These are phyloP conservation scores for Cydia strobilella DNA, from an alignment of 1,140 invertebrate genomes.

Conservation along the genomic window DNA sequence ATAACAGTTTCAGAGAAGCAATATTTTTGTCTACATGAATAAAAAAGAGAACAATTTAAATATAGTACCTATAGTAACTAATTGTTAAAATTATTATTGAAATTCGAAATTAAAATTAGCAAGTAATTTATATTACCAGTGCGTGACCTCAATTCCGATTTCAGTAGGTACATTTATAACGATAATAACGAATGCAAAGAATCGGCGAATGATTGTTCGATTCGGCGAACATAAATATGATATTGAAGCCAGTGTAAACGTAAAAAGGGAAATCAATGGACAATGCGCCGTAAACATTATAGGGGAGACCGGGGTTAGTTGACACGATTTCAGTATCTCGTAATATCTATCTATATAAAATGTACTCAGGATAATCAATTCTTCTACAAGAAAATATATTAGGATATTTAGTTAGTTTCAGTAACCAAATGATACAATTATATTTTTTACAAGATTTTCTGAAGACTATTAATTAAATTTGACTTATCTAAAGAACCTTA, in stretches of 20 bases:
- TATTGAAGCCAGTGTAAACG: background rate
- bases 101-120: too few relatives aligned
- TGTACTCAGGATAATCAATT: too few relatives aligned
- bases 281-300: background rate
- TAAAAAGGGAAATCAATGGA: conserved; percentile 1
- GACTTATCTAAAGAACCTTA: conserved; percentile 1
- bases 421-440: too few relatives aligned
- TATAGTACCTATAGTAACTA: too few relatives aligned
- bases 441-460: background rate
- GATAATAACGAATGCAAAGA: background rate
- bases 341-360: too few relatives aligned
- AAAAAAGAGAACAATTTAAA: too few relatives aligned
- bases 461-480: conserved; percentile 20
- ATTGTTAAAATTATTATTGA: too few relatives aligned
- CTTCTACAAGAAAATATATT: too few relatives aligned
- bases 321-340: background rate
- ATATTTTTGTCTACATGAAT: too few relatives aligned
- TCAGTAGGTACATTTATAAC: background rate
- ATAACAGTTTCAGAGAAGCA: too few relatives aligned
- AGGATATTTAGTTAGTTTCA: too few relatives aligned
- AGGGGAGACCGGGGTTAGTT: background rate
- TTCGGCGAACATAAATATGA: background rate
- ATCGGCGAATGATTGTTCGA: background rate
- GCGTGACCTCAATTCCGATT: background rate
- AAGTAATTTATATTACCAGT: too few relatives aligned